A percentile compares a stretch with the other conserved stretches of the same genome.
Evolutionary conservation across 2,888 invertebrate genomes (phyloP).

Genomic region (Elmis aenea): DNA sequence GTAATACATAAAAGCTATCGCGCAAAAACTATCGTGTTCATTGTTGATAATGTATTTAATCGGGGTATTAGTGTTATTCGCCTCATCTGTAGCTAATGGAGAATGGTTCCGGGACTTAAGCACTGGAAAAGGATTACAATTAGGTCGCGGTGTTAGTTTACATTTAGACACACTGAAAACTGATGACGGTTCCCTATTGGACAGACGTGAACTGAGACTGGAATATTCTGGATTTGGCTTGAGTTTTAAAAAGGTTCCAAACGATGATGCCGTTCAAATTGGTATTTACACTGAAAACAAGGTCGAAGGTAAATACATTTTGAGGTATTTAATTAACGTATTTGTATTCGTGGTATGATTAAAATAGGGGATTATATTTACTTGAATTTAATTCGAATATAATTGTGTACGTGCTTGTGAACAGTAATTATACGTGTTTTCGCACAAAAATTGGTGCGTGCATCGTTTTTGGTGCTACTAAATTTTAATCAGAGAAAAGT

Average conservation of each 20-base stretch:
- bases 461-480: too few relatives aligned
- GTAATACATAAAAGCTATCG: slow-evolving; percentile 39
- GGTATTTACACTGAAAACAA: slow-evolving; percentile 32
- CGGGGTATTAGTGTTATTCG: slow-evolving; percentile 28
- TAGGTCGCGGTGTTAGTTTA: slow-evolving; percentile 34
- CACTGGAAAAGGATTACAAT: slow-evolving; percentile 29
- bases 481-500: too few relatives aligned
- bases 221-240: slow-evolving; percentile 54
- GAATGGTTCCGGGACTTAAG: slow-evolving; percentile 33
- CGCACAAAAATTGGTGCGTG: too few relatives aligned
- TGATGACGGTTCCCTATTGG: slow-evolving; percentile 45
- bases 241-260: slow-evolving; percentile 48
- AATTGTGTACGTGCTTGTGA: too few relatives aligned
- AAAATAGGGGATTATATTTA: too few relatives aligned
- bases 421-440: too few relatives aligned
- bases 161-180: slow-evolving; percentile 31
- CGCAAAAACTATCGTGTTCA: slow-evolving; percentile 24
- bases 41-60: slow-evolving; percentile 32
- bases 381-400: too few relatives aligned
- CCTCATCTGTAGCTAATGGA: slow-evolving; percentile 13
- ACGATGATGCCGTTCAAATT: slow-evolving; percentile 49
- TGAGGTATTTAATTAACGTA: slow-evolving; percentile 9
- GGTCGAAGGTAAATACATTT: slow-evolving; percentile 37
- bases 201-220: slow-evolving; percentile 52
- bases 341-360: slow-evolving; percentile 1